Evolutionary conservation across 2,113 vertebrate genomes (phyloP), one percentile per base, ranked within the genome.

Genomic region (Proteles cristata): DNA sequence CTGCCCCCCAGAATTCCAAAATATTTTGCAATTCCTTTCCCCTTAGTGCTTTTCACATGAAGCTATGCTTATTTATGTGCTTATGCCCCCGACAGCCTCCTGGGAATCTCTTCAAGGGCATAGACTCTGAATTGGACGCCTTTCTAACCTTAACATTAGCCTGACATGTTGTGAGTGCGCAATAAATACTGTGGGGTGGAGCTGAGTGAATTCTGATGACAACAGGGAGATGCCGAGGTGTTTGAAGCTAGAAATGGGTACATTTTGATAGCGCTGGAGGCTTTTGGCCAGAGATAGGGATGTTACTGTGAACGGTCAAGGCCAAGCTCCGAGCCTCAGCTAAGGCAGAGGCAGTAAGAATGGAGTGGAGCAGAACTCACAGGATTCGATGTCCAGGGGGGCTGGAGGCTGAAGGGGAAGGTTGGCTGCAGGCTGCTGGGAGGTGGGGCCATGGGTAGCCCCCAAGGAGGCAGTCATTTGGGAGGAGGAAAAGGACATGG

Each of bases 271-370:
- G 55, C 23, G 45, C 73, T 76, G 26, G 50, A 50, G 82, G 79
- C 14, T 90, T 96, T 96, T 79, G 65, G 39, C 17, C n/a, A 7
- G 76, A 80, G 63, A 82, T 17, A 39, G n/a, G 63, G 39, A 43
- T 58, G 43, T 66, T 71, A n/a, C 25, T n/a, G 55, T 10, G 25
- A 68, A 80, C 15, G 45, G 61, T 74, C 26, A 85, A 95, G 73
- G 61, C 90, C 79, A 86, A 68, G 58, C 8, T 68, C 26, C 25
- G 35, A 55, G 68, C 4, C 39, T 94, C 89, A 1, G 10, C 74
- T 31, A 45, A 88, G 26, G 48, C 69, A 88, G 33, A 76, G 48
- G 61, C 26, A 28, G 53, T 31, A 43, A 63, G 39, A 53, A 21
- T 16, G 7, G 68, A n/a, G 23, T 1, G 8, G 58, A 74, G 10